Conservation (phyloP, 2,888 invertebrate species). For the Synergus umbraculus region DNA sequence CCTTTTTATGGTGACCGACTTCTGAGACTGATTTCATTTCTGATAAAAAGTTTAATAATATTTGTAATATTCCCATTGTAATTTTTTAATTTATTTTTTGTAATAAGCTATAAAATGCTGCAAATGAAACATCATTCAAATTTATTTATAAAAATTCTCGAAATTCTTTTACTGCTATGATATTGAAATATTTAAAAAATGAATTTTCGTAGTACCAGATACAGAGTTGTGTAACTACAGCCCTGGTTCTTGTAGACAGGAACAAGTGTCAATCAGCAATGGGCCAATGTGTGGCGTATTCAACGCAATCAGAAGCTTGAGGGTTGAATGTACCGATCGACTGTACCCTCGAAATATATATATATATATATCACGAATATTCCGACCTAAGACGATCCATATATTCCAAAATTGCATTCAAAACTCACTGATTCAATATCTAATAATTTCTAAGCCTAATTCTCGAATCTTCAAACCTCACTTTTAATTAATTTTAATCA, state of each 20-base stretch:
- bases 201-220: background rate
- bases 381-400: constrained; percentile 47
- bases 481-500: background rate
- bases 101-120: too few species aligned
- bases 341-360: constrained; percentile 45
- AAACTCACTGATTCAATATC: background rate
- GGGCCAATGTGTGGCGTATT: constrained; percentile 59
- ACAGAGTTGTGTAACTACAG: constrained; percentile 17
- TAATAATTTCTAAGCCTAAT: background rate
- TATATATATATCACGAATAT: constrained; percentile 44
- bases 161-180: background rate
- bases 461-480: background rate
- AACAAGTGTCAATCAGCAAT: constrained; percentile 73
- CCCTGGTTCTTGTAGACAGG: constrained; percentile 64
- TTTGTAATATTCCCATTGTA: too few species aligned
- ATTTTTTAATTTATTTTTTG: too few species aligned
- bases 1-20: background rate
- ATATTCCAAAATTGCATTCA: background rate
- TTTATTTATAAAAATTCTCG: too few species aligned
- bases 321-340: constrained; percentile 61
- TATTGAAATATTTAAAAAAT: background rate
- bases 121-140: too few species aligned
- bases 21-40: too few species aligned
- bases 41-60: too few species aligned
- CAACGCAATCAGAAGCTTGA: constrained; percentile 65